A percentile compares a stretch with the other conserved stretches of the same genome.
Conservation (phyloP, 1,140 invertebrate species). For the Andricus grossulariae region DNA sequence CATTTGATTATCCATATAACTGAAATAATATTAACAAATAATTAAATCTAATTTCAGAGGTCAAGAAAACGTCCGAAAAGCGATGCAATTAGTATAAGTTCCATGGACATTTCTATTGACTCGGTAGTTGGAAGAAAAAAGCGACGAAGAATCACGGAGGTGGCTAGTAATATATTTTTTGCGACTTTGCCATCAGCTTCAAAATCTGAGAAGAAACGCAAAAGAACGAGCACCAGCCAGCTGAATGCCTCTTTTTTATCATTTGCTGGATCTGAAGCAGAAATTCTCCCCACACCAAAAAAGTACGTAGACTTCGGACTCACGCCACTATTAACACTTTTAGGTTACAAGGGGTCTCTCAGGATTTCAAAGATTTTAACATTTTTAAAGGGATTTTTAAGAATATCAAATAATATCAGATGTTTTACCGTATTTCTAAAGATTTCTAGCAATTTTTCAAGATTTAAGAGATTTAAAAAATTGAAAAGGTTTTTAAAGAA, state of each 20-base stretch:
- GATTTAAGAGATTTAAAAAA: no score
- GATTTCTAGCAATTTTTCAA: no score
- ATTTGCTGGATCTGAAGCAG: slow-evolving; percentile 45
- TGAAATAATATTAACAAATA: background rate
- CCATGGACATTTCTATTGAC: slow-evolving; percentile 68
- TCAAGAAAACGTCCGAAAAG: slow-evolving; percentile 71
- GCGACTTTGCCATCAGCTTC: slow-evolving; percentile 48
- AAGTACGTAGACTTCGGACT: slow-evolving; percentile 37
- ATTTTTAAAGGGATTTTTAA: no score
- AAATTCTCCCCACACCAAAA: slow-evolving; percentile 49
- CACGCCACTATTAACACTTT: no score
- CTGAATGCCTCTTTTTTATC: slow-evolving; percentile 57
- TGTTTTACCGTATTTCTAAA: no score
- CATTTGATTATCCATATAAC: background rate
- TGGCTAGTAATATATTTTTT: slow-evolving; percentile 65
- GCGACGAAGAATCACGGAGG: slow-evolving; percentile 68
- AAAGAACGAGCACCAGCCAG: slow-evolving; percentile 57
- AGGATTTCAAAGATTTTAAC: no score
- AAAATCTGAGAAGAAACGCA: slow-evolving; percentile 48
- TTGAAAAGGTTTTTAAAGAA: no score
- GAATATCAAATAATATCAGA: no score
- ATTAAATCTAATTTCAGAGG: slow-evolving; percentile 55
- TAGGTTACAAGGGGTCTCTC: no score
- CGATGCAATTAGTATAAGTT: slow-evolving; percentile 67
- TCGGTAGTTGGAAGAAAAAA: slow-evolving; percentile 66